Percentiles rank a stretch among this genome's conserved stretches.
These are phyloP conservation scores for Drosophila borborema DNA, from an alignment of 2,888 invertebrate species.

Conservation along the genomic window DNA sequence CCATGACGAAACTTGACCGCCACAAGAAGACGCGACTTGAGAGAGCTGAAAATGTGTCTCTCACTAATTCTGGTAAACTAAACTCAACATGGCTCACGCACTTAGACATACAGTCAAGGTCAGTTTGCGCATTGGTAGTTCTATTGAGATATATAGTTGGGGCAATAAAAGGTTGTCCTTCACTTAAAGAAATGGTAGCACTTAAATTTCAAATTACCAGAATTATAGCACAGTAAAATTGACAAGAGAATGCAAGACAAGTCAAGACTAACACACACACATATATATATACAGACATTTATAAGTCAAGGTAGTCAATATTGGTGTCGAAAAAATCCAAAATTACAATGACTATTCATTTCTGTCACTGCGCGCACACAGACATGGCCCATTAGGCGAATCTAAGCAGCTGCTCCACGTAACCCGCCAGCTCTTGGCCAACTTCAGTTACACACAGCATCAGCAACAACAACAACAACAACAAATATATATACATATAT, in stretches of 20 bases:
- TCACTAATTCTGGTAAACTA: neutral
- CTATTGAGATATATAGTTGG: neutral
- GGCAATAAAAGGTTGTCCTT: slow-evolving; percentile 23
- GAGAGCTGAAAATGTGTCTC: neutral
- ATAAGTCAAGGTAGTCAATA: slow-evolving; percentile 76
- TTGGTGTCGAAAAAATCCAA: slow-evolving; percentile 57
- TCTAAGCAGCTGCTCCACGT: slow-evolving; percentile 40
- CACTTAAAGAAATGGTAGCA: slow-evolving; percentile 29
- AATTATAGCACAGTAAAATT: slow-evolving; percentile 35
- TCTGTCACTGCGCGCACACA: slow-evolving; percentile 30
- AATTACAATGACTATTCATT: slow-evolving; percentile 74
- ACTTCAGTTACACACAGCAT: slow-evolving; percentile 12
- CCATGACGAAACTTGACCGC: slow-evolving; percentile 26
- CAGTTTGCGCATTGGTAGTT: slow-evolving; percentile 1
- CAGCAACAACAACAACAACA: neutral
- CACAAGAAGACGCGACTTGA: slow-evolving; percentile 1
- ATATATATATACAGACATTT: slow-evolving; percentile 40
- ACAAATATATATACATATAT: neutral
- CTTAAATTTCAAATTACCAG: slow-evolving; percentile 32
- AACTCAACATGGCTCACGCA: neutral
- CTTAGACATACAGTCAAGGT: neutral
- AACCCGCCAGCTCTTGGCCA: slow-evolving; percentile 4
- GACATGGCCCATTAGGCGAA: slow-evolving; percentile 45
- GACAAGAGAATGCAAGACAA: slow-evolving; percentile 22
- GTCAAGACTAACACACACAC: slow-evolving; percentile 12